Evolutionary conservation across 2,113 vertebrate species (phyloP).

Genomic region (Stercorarius parasiticus): DNA sequence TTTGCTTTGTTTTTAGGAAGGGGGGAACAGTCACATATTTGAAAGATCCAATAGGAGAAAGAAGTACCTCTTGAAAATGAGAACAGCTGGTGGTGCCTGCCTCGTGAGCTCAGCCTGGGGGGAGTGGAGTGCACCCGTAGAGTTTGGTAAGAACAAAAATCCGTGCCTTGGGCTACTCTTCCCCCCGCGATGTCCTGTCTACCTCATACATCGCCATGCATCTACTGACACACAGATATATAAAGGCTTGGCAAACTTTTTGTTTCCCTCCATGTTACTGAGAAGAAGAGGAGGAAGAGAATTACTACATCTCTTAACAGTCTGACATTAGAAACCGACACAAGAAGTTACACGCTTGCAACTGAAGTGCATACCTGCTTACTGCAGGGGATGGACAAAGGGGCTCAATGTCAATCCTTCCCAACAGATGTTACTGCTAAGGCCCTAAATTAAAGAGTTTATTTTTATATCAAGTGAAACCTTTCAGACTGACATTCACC

Average conservation of each 20-base stretch:
- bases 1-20: not conserved
- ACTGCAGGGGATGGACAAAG: not conserved
- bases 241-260: not conserved
- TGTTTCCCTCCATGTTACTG: not conserved
- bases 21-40: not conserved
- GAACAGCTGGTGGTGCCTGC: conserved; percentile 12
- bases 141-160: conserved; percentile 24
- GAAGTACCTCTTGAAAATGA: conserved; percentile 19
- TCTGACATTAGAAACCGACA: not conserved
- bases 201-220: not conserved
- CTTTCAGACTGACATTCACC: not conserved
- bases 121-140: conserved; percentile 27
- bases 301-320: not conserved
- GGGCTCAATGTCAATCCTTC: not conserved
- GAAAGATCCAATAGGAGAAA: not conserved
- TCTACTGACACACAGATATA: accelerated
- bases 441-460: not conserved
- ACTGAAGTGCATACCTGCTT: not conserved
- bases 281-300: not conserved
- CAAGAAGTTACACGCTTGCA: not conserved
- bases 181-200: accelerated
- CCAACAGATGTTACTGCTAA: not conserved
- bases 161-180: not conserved
- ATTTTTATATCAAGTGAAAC: not conserved
- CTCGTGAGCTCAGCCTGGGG: not conserved